These are phyloP conservation scores for Gambelia wislizenii DNA, from an alignment of 2,797 vertebrate species.

Conservation along the genomic window DNA sequence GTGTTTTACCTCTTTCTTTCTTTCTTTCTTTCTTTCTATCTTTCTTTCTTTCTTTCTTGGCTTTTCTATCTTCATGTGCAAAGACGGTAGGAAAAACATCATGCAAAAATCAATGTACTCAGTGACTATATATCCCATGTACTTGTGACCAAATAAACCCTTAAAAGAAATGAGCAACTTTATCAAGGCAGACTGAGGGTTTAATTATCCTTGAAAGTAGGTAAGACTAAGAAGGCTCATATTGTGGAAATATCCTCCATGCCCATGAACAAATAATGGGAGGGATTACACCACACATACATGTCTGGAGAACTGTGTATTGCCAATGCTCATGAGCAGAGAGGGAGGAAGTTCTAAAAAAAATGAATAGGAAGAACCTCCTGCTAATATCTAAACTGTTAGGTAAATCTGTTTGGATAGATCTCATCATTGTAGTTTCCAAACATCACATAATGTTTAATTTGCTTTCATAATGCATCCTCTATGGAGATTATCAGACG, in stretches of 20 bases:
- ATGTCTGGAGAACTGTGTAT: neutral
- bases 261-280: neutral
- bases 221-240: constrained; percentile 13
- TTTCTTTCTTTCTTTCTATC: too few relatives aligned
- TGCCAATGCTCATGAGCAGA: constrained; percentile 6
- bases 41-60: too few relatives aligned
- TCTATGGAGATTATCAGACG: too few relatives aligned
- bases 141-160: too few relatives aligned
- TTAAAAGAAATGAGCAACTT: constrained; percentile 7
- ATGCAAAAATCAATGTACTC: too few relatives aligned
- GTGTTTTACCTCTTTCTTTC: too few relatives aligned
- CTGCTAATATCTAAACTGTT: neutral
- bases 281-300: neutral
- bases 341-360: neutral
- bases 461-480: neutral
- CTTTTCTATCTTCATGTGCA: too few relatives aligned
- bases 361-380: neutral
- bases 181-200: neutral
- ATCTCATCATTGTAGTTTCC: neutral
- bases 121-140: too few relatives aligned
- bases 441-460: neutral
- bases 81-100: too few relatives aligned
- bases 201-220: constrained; percentile 26
- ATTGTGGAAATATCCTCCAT: constrained; percentile 6
- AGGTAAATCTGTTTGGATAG: neutral